Base-by-base conservation (phyloP, 2,797 vertebrate genomes). In the Acanthiza pusilla region DNA sequence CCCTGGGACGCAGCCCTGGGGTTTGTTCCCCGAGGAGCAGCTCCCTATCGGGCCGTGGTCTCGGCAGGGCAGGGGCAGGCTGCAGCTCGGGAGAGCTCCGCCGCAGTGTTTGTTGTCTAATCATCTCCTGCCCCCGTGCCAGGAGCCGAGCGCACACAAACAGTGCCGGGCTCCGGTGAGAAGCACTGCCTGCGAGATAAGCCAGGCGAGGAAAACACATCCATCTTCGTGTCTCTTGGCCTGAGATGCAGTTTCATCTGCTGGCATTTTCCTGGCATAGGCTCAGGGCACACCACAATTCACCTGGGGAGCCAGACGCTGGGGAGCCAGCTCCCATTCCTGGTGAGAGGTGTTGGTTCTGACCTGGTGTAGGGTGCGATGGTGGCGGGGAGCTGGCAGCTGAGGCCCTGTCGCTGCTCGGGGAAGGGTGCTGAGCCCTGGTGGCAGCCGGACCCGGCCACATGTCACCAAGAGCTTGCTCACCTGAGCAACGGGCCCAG, bases 241-340 rank as follows among this genome's bases (percentile, higher is more conserved):
- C 93, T 83, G 68, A 54, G 91, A 80, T 0, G 22, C 81, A 58
- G 94, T 80, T 95, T 93, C 78, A 18, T 93, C 94, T 85, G 74
- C 93, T 71, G 86, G 94, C 72, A 61, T 89, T 94, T 97, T 93
- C 92, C 94, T 95, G 95, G 95, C 94, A 3, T 7, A 22, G 74
- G 86, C 91, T 92, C 93, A 89, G 93, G 80, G 89, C 95, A n/a
- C 81, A 34, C 85, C 91, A 34, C 95, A 88, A 42, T 65, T 70
- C 85, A 92, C 88, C 94, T 58, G 75, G n/a, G 92, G 89, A 94
- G 92, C 84, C 94, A 97, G 96, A 89, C 82, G 79, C 89, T 3
- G 16, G 89, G 95, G 96, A 96, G 93, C 94, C 94, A 7, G 84
- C 93, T 89, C 61, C 93, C 72, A 23, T 85, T 88, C 55, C 86